phyloP scores from a whole-genome alignment of 1,140 invertebrate genomes.

The Mactra quadrangularis region DNA sequence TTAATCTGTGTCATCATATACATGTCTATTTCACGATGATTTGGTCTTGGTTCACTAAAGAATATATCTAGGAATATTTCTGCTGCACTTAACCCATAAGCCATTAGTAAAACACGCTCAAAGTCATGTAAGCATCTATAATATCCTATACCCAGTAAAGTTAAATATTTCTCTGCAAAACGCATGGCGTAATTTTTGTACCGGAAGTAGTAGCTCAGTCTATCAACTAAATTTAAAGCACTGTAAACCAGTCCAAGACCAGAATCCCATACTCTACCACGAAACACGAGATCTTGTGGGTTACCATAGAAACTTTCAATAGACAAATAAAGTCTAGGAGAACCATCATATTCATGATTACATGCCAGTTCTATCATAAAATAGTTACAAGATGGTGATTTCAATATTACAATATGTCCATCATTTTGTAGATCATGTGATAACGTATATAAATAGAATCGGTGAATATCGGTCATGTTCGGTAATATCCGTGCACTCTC shows the following conservation, averaged over 20 bases:
- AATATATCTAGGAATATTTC: constrained; percentile 47
- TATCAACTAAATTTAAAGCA: constrained; percentile 53
- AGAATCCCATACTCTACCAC: constrained; percentile 55
- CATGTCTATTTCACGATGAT: not conserved
- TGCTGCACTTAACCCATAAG: constrained; percentile 49
- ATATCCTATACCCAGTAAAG: constrained; percentile 39
- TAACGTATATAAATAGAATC: constrained; percentile 54
- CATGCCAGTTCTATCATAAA: constrained; percentile 41
- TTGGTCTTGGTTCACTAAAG: constrained; percentile 5
- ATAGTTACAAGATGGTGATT: constrained; percentile 22
- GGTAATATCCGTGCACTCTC: constrained; percentile 43
- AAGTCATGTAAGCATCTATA: constrained; percentile 51
- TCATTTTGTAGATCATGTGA: constrained; percentile 23
- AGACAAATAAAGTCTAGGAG: constrained; percentile 35
- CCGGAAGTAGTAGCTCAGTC: constrained; percentile 55
- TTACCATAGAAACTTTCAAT: constrained; percentile 39
- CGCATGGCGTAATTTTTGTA: constrained; percentile 49
- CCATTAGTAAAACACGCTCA: constrained; percentile 40
- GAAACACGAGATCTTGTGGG: constrained; percentile 45
- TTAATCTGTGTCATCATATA: constrained; percentile 40
- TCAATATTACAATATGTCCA: constrained; percentile 38
- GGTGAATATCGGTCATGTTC: constrained; percentile 50
- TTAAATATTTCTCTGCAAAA: constrained; percentile 54
- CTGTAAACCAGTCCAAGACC: constrained; percentile 53
- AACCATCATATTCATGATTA: constrained; percentile 52